phyloP scores from a whole-genome alignment of 53 echinoderm and acorn worm genomes.

The Stichopus horrens region DNA sequence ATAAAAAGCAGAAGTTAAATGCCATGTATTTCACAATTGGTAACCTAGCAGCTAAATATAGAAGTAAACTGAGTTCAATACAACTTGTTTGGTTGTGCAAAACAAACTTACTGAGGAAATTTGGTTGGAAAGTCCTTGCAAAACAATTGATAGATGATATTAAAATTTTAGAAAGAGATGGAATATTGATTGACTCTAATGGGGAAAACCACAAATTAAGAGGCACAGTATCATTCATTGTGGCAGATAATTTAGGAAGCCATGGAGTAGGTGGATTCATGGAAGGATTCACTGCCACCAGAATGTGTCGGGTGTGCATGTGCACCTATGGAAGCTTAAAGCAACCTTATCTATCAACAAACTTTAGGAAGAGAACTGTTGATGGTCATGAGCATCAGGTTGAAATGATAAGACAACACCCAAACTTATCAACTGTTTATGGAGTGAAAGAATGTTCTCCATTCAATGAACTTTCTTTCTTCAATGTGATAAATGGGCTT shows the following conservation, averaged over 20 bases:
- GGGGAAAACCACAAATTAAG: conserved; percentile 6
- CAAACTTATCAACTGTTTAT: conserved; percentile 22
- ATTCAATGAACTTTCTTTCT: background rate
- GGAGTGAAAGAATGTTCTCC: conserved; percentile 14
- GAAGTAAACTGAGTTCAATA: conserved; percentile 5
- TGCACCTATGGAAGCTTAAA: conserved; percentile 35
- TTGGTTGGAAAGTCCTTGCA: conserved; percentile 18
- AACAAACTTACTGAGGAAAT: background rate
- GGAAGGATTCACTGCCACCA: conserved; percentile 21
- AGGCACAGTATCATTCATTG: conserved; percentile 5
- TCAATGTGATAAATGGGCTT: conserved; percentile 25
- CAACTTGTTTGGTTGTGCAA: conserved; percentile 33
- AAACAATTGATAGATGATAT: conserved; percentile 17
- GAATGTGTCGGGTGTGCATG: conserved; percentile 1
- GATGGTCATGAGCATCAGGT: conserved; percentile 29
- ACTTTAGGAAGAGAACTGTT: conserved; percentile 8
- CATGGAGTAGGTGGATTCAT: conserved; percentile 21
- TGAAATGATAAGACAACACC: conserved; percentile 17
- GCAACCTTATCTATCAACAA: conserved; percentile 12
- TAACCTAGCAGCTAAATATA: conserved; percentile 12
- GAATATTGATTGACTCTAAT: background rate
- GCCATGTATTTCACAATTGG: conserved; percentile 11
- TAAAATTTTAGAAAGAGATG: background rate
- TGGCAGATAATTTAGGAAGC: conserved; percentile 31
- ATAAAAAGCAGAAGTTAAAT: conserved; percentile 26